Evolutionary conservation across 1,140 invertebrate species (phyloP), one percentile per base, ranked within the genome.

Genomic region (Leptinotarsa texana): DNA sequence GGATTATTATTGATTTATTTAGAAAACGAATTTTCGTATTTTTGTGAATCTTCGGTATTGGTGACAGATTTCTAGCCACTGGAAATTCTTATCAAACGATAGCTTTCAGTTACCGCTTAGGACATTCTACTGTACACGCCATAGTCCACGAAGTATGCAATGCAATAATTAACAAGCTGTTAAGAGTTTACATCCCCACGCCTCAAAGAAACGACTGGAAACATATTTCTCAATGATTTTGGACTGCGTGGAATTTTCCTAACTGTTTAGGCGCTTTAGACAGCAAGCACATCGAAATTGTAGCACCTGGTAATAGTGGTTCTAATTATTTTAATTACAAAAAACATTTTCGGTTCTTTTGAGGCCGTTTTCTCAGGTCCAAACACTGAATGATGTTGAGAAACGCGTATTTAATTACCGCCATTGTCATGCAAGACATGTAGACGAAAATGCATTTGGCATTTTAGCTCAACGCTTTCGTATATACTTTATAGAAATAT

Each of bases 311-410:
- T 21, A 18, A 72, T 72, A 69, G 67, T 47, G 67, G 21, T 42
- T 84, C 82, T 15, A 67, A 79, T 24, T 88, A 83, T 78, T 88
- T 83, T 77, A 89, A 89, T 80, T 89, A 88, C 76, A 89, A 89
- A 81, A 83, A 48, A 83, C 78, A 71, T 87, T 84, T 72, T 84
- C 79, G 27, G 82, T 87, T 22, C 15, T 80, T 24, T 65, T 79
- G 75, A 13, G 75, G 15, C 77, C 69, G n/a, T 62, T 66, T 78
- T 75, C 72, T 63, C 73, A 66, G 76, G 74, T 15, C 33, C n/a
- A 63, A 67, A 67, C 42, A 69, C 81, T 27, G 47, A 33, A n/a
- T 42, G 42, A 68, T 70, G 75, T n/a, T 67, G 24, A 74, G 24
- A 79, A 84, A 72, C 66, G 76, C 69, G 79, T 84, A 47, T 85